Evolutionary conservation across 2,797 vertebrate genomes (phyloP).

Genomic region (Sebastes diploproa): DNA sequence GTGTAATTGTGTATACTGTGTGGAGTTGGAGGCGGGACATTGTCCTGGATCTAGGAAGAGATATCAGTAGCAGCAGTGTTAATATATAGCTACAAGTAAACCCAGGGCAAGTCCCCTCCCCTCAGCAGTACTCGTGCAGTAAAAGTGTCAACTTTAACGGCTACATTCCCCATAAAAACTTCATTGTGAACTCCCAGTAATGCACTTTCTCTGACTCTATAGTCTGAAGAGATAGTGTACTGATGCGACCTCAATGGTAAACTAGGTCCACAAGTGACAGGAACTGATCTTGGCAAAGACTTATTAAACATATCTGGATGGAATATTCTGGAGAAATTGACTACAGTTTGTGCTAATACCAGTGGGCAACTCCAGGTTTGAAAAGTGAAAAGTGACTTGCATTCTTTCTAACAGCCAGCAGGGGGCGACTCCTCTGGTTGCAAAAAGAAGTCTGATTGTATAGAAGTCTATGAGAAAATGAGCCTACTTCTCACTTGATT

Average conservation of each 20-base stretch:
- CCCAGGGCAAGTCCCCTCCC: conserved; percentile 12
- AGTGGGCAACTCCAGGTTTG: too few species aligned
- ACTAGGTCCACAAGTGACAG: neutral
- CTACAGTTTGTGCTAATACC: neutral
- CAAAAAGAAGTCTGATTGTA: too few species aligned
- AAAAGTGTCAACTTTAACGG: conserved; percentile 39
- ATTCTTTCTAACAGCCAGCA: too few species aligned
- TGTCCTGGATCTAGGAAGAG: conserved; percentile 20
- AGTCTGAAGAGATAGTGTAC: neutral
- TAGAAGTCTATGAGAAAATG: too few species aligned
- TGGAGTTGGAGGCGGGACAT: conserved; percentile 5
- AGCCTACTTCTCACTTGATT: too few species aligned
- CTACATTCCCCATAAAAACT: conserved; percentile 39
- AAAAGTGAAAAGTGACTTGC: too few species aligned
- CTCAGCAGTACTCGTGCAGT: conserved; percentile 15
- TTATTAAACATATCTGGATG: neutral
- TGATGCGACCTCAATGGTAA: neutral
- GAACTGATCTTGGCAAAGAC: neutral
- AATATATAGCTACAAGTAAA: conserved; percentile 41
- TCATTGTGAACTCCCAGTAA: conserved; percentile 25
- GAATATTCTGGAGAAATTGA: neutral
- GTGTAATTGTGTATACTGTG: neutral
- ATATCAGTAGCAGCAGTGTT: conserved; percentile 40
- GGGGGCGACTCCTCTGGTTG: too few species aligned
- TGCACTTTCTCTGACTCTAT: conserved; percentile 2